Base-by-base conservation (phyloP, 2,797 vertebrate genomes). In the Heteromormyrus szaboi region DNA sequence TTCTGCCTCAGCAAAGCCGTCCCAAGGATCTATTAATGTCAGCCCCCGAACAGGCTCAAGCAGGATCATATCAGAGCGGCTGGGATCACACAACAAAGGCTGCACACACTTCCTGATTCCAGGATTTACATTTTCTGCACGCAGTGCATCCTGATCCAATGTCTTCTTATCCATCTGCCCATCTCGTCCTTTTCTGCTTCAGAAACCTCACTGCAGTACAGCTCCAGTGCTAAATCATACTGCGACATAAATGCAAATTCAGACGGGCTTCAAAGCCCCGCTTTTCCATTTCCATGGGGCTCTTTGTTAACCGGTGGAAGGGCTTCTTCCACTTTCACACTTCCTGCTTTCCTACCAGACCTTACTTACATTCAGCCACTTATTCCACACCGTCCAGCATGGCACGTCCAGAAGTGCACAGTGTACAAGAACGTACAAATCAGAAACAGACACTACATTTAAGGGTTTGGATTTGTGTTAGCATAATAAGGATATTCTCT, bases 1-100 rank as follows among this genome's bases (percentile, higher is more conserved):
- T 84, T 89, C 89, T 88, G 25, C 25, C 85, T 89, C 68, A 41
- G 29, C 68, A 19, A 41, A 89, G 88, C 91, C 91, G 89, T 90
- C 81, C 90, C 68, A 89, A 90, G 89, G 87, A 85, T 89, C 87
- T 90, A 89, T 91, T 93, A 91, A 93, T 89, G 51, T 92, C 91
- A 88, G 19, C 19, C 81, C 54, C 88, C 92, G 85, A 90, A 85
- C 85, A 59, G 88, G 90, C 91, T 90, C 72, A 54, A 76, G 90
- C 89, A 84, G 86, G 89, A 89, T 22, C 89, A 93, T 91, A 93
- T 90, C 90, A 88, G 53, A 89, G 91, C 91, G 90, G 91, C 90
- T 93, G 90, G 91, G 91, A 94, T 93, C 92, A 83, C 92, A 90
- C 90, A 87, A 81, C 89, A 88, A 92, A 92, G 93, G 93, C 93